Evolutionary conservation across 1,140 invertebrate species (phyloP), one percentile per base, ranked within the genome.

Genomic region (Drosophila kepulauana): DNA sequence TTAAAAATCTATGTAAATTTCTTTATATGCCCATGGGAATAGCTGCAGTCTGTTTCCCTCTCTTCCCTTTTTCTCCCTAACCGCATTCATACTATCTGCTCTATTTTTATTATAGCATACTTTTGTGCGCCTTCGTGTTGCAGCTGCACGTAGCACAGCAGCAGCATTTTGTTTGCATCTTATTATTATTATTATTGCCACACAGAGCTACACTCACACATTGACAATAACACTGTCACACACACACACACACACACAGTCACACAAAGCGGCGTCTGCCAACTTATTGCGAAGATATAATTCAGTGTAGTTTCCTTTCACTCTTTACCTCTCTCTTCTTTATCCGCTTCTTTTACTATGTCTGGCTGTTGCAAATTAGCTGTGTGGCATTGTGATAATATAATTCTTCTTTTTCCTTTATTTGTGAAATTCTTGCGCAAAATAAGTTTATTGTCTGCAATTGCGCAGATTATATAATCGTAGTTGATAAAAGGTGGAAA

Each of bases 241-340:
- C 35, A 64, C 52, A 68, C 49, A 73, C 57, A 73, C 67, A 65
- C 38, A 59, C 10, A 68, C 57, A 57, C 49, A 78, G 51, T 57
- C 38, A 63, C 38, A 79, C 28, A 73, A 54, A 38, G 56, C 38
- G 41, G 33, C 43, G 72, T 75, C 72, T 79, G 82, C 79, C 76
- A 79, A 86, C 79, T 82, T 86, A 86, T 88, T 86, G 82, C 86
- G 82, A 76, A 86, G 82, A 86, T 88, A 86, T 87, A 86, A 86
- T 86, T 88, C 84, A 87, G 71, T 79, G 75, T 66, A 66, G 63
- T 77, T 75, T 82, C 67, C 59, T 57, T 73, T 77, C 82, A 72
- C 30, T 52, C n/a, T 59, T 46, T 43, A n/a, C 57, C 25, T 59
- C 54, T 46, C 25, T 38, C 43, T 11, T 25, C 30, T 59, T 7